Conservation (phyloP, 1,140 invertebrate genomes). For the Microplitis mediator region DNA sequence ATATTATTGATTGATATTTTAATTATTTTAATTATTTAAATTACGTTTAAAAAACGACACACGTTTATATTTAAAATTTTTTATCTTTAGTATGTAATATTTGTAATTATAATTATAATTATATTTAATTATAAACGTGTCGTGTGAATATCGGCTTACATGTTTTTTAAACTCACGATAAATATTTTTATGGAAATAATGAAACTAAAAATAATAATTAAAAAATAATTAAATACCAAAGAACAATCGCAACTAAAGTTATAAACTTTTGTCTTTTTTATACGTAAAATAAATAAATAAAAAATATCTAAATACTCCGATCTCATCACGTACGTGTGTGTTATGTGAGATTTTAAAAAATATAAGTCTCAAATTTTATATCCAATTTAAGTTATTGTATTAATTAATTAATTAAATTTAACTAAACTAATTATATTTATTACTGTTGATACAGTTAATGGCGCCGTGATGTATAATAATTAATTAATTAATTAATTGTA, state of each 20-base stretch:
- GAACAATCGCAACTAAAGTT: slow-evolving; percentile 12
- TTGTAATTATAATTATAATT: too few relatives aligned
- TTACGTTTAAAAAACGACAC: neutral
- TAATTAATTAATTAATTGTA: neutral
- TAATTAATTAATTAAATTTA: slow-evolving; percentile 6
- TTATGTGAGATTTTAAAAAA: neutral
- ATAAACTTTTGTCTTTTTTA: slow-evolving; percentile 25
- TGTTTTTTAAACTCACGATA: slow-evolving; percentile 13
- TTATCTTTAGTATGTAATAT: neutral
- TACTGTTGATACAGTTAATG: slow-evolving; percentile 25
- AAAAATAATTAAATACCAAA: slow-evolving; percentile 19
- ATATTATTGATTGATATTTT: neutral
- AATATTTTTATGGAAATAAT: slow-evolving; percentile 27
- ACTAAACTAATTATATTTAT: slow-evolving; percentile 23
- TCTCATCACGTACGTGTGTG: neutral
- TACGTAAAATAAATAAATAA: slow-evolving; percentile 17
- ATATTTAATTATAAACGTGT: neutral
- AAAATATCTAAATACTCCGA: neutral
- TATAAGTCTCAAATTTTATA: slow-evolving; percentile 19
- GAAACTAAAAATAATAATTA: neutral
- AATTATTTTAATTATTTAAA: neutral
- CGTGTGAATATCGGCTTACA: neutral
- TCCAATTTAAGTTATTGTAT: neutral
- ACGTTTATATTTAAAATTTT: slow-evolving; percentile 6
- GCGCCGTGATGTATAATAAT: slow-evolving; percentile 3